Evolutionary conservation across 2,797 vertebrate genomes (phyloP).

Genomic region (Ataeniobius toweri): DNA sequence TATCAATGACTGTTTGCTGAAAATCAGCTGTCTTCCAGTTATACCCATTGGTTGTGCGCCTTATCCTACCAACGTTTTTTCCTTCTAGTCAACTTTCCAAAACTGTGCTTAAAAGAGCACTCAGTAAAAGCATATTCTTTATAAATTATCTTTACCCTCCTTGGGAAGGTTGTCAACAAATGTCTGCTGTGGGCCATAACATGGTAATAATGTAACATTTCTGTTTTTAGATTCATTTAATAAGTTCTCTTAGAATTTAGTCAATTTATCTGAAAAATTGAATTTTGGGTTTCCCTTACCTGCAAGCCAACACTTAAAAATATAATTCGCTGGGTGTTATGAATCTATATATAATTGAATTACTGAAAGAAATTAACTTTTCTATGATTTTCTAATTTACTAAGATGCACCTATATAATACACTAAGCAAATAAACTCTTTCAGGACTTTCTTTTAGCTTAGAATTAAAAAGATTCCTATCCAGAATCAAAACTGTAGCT

Average conservation of each 20-base stretch:
- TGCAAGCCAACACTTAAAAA: neutral
- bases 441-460: neutral
- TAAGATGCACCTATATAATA: slow-evolving; percentile 14
- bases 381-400: neutral
- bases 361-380: neutral
- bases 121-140: too few relatives aligned
- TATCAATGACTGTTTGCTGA: neutral
- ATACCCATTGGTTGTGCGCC: neutral
- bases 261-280: neutral
- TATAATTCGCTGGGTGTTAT: neutral
- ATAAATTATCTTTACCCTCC: too few relatives aligned
- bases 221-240: too few relatives aligned
- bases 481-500: neutral
- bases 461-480: neutral
- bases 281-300: neutral
- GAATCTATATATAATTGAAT: neutral
- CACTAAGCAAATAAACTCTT: slow-evolving; percentile 22
- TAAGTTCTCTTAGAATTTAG: neutral
- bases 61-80: neutral
- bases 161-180: too few relatives aligned
- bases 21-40: neutral
- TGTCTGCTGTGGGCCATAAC: too few relatives aligned
- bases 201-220: too few relatives aligned
- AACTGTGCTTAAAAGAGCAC: neutral
- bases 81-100: neutral